phyloP scores from a whole-genome alignment of 2,797 vertebrate genomes.

The Notolabrus celidotus region DNA sequence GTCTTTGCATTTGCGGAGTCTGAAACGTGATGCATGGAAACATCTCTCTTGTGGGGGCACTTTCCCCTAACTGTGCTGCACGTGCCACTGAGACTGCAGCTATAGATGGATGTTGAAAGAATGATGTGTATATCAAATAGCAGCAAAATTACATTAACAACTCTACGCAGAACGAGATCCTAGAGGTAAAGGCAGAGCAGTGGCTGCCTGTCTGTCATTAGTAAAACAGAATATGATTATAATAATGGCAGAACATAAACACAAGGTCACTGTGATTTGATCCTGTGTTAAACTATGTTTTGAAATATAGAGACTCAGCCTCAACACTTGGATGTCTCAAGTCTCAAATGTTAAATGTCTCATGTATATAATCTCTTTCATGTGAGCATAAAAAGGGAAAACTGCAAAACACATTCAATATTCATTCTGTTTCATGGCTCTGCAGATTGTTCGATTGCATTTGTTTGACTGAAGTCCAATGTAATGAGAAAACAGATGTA shows the following conservation, averaged over 20 bases:
- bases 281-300: not conserved
- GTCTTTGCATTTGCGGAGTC: not conserved
- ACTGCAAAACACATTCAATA: slow-evolving; percentile 10
- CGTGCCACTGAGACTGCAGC: slow-evolving; percentile 13
- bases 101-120: slow-evolving; percentile 30
- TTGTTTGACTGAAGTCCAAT: slow-evolving; percentile 35
- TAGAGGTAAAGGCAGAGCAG: slow-evolving; percentile 21
- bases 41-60: slow-evolving; percentile 21
- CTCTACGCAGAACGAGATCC: slow-evolving; percentile 29
- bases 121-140: slow-evolving; percentile 51
- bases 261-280: not conserved
- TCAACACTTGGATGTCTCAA: too few species aligned
- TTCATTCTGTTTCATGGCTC: slow-evolving; percentile 14
- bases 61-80: slow-evolving; percentile 26
- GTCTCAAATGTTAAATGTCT: not conserved
- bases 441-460: slow-evolving; percentile 13
- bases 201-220: slow-evolving; percentile 18
- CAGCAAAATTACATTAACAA: slow-evolving; percentile 54
- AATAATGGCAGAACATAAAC: not conserved
- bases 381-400: slow-evolving; percentile 7
- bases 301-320: not conserved
- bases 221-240: slow-evolving; percentile 30
- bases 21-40: slow-evolving; percentile 46
- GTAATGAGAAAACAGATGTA: slow-evolving; percentile 42
- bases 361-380: not conserved